A percentile compares a stretch with the other conserved stretches of the same genome.
Evolutionary conservation across 2,113 vertebrate genomes (phyloP).

Genomic region (Strigops habroptila): DNA sequence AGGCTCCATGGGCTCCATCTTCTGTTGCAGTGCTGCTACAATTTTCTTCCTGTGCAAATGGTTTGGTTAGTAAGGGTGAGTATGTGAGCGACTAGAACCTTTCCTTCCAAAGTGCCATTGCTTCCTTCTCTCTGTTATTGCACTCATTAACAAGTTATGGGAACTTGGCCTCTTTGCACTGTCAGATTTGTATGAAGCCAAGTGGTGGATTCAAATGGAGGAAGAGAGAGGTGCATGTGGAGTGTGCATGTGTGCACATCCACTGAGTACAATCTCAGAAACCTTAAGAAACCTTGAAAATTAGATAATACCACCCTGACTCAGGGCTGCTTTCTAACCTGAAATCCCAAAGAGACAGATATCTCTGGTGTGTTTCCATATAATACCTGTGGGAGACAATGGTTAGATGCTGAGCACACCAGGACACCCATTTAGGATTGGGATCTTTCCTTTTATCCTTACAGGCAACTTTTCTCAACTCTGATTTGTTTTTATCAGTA

Average conservation of each 20-base stretch:
- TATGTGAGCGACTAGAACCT: not conserved
- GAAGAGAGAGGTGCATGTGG: not conserved
- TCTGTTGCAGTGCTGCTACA: not conserved
- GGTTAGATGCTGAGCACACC: not conserved
- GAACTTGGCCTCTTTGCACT: not conserved
- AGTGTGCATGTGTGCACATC: not conserved
- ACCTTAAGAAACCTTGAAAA: too few relatives aligned
- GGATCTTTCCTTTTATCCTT: not conserved
- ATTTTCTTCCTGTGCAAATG: not conserved
- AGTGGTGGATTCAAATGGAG: not conserved
- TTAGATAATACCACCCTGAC: not conserved
- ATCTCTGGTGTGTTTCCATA: not conserved
- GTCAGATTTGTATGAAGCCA: not conserved
- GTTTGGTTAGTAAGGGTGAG: not conserved
- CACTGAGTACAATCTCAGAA: not conserved
- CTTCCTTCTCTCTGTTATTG: not conserved
- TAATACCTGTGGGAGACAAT: not conserved
- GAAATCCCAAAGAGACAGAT: not conserved
- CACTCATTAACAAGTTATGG: not conserved
- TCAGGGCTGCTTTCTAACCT: not conserved
- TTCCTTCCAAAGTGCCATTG: not conserved
- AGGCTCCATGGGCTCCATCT: not conserved
- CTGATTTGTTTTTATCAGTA: not conserved
- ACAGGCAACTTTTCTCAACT: not conserved
- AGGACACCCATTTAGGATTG: not conserved